These are phyloP conservation scores for Torymus aiolomorphi DNA, from an alignment of 2,888 invertebrate genomes.

Conservation along the genomic window DNA sequence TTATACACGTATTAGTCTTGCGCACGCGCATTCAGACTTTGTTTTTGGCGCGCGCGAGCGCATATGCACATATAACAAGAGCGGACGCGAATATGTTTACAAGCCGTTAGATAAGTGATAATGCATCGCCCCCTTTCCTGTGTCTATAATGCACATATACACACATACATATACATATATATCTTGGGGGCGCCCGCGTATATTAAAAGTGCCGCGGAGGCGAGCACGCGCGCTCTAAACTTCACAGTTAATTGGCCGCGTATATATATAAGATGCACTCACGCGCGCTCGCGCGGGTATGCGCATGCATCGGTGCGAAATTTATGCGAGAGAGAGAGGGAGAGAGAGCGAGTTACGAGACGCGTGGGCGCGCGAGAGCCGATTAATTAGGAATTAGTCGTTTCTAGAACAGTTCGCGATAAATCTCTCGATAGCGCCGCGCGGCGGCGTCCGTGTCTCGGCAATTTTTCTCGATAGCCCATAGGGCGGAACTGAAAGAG, in stretches of 20 bases:
- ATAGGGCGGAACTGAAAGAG: neutral
- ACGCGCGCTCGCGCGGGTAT: neutral
- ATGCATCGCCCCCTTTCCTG: slow-evolving; percentile 20
- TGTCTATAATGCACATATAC: neutral
- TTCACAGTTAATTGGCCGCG: slow-evolving; percentile 36
- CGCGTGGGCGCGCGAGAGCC: slow-evolving; percentile 42
- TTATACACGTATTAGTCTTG: slow-evolving; percentile 25
- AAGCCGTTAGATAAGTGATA: slow-evolving; percentile 44
- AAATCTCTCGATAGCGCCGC: slow-evolving; percentile 15
- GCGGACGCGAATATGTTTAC: slow-evolving; percentile 30
- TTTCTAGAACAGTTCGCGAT: slow-evolving; percentile 24
- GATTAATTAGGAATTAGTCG: slow-evolving; percentile 50
- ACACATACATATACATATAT: neutral
- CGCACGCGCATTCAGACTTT: slow-evolving; percentile 10
- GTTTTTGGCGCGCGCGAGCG: neutral
- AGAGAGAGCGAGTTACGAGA: neutral
- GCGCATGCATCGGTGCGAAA: slow-evolving; percentile 20
- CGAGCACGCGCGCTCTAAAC: slow-evolving; percentile 2
- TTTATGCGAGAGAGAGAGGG: slow-evolving; percentile 16
- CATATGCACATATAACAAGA: neutral
- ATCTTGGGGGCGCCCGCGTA: neutral
- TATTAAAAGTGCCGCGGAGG: neutral
- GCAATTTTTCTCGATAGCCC: neutral
- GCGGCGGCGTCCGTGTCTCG: neutral
- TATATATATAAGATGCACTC: neutral